These are phyloP conservation scores for Malthinus flaveolus DNA, from an alignment of 2,888 invertebrate genomes.

Conservation along the genomic window DNA sequence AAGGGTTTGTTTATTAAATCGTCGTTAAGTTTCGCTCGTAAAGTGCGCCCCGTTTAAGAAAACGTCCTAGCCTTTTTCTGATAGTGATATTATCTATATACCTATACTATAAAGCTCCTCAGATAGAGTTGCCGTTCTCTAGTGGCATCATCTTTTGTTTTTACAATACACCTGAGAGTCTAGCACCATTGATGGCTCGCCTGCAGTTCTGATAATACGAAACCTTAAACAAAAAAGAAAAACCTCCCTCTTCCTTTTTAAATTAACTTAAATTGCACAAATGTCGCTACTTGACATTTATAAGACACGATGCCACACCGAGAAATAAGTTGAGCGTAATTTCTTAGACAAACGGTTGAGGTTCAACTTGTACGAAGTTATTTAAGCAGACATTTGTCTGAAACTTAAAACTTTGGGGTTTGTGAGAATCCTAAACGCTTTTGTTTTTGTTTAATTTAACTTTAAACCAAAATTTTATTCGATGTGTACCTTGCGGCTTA, in stretches of 20 bases:
- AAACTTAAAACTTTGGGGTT: neutral
- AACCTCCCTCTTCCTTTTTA: neutral
- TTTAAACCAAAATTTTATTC: no score
- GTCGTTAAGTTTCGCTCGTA: neutral
- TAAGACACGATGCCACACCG: constrained; percentile 6
- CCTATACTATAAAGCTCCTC: no score
- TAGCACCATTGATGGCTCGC: constrained; percentile 13
- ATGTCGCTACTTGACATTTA: constrained; percentile 10
- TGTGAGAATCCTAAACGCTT: no score
- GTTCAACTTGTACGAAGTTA: constrained; percentile 4
- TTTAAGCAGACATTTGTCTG: constrained; percentile 4
- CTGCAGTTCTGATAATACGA: constrained; percentile 13
- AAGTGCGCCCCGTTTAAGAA: neutral
- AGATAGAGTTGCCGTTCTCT: constrained; percentile 3
- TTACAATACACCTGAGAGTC: constrained; percentile 21
- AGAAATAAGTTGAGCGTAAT: constrained; percentile 5
- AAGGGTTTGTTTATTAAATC: constrained; percentile 3
- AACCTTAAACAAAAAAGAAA: neutral
- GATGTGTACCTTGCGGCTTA: no score
- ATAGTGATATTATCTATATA: constrained; percentile 15
- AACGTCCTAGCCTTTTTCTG: constrained; percentile 1
- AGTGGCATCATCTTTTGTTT: constrained; percentile 13
- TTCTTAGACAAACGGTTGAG: constrained; percentile 11
- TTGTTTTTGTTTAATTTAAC: no score
- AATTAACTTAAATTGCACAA: constrained; percentile 1